Evolutionary conservation across 2,797 vertebrate species (phyloP), one percentile per base, ranked within the genome.

Genomic region (Hippopotamyrus pictus): DNA sequence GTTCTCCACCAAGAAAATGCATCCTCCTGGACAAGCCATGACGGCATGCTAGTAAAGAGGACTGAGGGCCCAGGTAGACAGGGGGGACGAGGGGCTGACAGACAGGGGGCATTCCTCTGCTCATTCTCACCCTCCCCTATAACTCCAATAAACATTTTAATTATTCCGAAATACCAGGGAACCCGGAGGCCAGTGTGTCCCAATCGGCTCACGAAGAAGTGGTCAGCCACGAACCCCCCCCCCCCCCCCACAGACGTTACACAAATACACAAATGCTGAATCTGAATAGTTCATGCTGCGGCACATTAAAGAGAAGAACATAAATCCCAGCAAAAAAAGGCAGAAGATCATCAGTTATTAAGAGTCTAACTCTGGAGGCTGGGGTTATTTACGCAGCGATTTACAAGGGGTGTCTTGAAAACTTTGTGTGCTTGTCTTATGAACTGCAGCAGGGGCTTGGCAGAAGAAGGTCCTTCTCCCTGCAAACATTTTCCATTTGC

Each of bases 401-500:
- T 50, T 29, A 25, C 46, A 50, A 44, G 46, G 59, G 83, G 53
- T 51, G 82, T 17, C 33, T 48, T 46, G 46, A 59, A 37, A 51
- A 59, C 19, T 8, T 83, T 89, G 25, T 86, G 59, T 44, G 29
- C 22, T 83, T 57, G 82, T 86, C 57, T 51, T 44, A 25, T 12
- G 17, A 46, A 7, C 46, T 44, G 84, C 46, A 89, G 59, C 59
- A 69, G 82, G 83, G 83, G 83, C 44, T 48, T 41, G 88, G 88
- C 88, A 65, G 83, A 89, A 37, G 22, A 51, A 89, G 46, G 51
- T 86, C 59, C 59, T 9, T 7, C n/a, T 25, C 82, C 65, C 54
- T 89, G 82, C 65, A 69, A 79, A 48, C 41, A 17, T 48, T 85
- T 79, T 89, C 79, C 88, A 12, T 89, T 85, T 89, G 88, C 84